Evolutionary conservation across 2,797 vertebrate species (phyloP).

Genomic region (Podargus strigoides): DNA sequence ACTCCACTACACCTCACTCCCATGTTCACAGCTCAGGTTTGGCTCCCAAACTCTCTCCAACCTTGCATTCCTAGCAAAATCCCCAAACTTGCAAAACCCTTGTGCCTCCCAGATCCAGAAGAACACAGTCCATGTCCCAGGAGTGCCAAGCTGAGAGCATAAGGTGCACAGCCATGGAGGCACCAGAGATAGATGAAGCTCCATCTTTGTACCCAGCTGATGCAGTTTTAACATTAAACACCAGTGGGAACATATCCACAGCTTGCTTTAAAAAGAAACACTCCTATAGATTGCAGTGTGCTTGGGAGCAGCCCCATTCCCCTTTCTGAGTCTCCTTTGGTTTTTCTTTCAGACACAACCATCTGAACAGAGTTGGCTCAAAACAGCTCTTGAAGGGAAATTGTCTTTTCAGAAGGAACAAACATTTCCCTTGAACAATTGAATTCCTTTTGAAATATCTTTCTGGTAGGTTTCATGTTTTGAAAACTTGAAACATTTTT

Average conservation of each 20-base stretch:
- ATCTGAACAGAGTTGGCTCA: neutral
- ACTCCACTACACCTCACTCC: neutral
- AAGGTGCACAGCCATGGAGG: neutral
- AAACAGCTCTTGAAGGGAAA: neutral
- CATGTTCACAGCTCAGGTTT: neutral
- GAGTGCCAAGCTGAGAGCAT: neutral
- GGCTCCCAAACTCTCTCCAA: neutral
- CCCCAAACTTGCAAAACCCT: accelerated
- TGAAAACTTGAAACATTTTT: neutral
- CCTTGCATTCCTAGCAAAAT: neutral
- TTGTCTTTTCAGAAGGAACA: neutral
- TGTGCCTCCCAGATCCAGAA: neutral
- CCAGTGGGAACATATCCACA: neutral
- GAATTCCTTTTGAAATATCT: neutral
- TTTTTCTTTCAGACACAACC: neutral
- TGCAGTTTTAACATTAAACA: neutral
- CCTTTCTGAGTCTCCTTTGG: neutral
- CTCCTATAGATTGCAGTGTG: accelerated
- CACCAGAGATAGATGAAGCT: neutral
- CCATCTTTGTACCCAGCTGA: neutral
- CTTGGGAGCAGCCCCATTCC: neutral
- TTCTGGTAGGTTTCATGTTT: neutral
- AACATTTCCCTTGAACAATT: neutral
- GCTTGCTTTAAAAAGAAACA: neutral
- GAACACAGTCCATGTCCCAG: accelerated